Conservation (phyloP, 2,888 invertebrate species). For the Spilosoma lubricipeda region DNA sequence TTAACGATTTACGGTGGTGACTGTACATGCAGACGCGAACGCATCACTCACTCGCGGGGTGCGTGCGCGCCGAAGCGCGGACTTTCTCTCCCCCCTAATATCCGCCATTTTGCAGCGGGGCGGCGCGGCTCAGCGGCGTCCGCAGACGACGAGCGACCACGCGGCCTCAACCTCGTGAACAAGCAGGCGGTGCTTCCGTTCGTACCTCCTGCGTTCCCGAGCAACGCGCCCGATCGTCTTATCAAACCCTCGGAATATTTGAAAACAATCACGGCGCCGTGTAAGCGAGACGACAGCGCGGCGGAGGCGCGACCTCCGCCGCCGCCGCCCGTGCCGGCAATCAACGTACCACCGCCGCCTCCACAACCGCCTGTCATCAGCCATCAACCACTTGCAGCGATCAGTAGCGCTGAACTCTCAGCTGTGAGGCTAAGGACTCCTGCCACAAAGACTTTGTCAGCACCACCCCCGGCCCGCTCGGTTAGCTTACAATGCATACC, state of each 20-base stretch:
- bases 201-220: constrained; percentile 96
- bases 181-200: constrained; percentile 95
- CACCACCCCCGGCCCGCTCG: constrained; percentile 89
- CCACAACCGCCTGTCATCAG: constrained; percentile 62
- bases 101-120: constrained; percentile 73
- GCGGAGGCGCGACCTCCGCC: constrained; percentile 88
- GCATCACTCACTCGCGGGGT: constrained; percentile 55
- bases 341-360: constrained; percentile 71
- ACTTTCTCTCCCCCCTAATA: constrained; percentile 79
- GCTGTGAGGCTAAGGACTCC: constrained; percentile 92
- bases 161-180: constrained; percentile 90
- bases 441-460: constrained; percentile 93
- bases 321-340: constrained; percentile 83
- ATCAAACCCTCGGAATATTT: constrained; percentile 97
- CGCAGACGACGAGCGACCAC: constrained; percentile 84
- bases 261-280: constrained; percentile 91
- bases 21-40: constrained; percentile 45
- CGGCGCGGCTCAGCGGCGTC: constrained; percentile 77
- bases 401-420: constrained; percentile 94
- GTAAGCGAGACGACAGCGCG: constrained; percentile 83
- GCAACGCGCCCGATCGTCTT: constrained; percentile 92
- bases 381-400: constrained; percentile 92
- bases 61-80: constrained; percentile 73
- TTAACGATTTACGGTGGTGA: constrained; percentile 41
- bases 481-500: constrained; percentile 91